These are phyloP conservation scores for Sarcophaga carnaria DNA, from an alignment of 2,888 invertebrate genomes.

Conservation along the genomic window DNA sequence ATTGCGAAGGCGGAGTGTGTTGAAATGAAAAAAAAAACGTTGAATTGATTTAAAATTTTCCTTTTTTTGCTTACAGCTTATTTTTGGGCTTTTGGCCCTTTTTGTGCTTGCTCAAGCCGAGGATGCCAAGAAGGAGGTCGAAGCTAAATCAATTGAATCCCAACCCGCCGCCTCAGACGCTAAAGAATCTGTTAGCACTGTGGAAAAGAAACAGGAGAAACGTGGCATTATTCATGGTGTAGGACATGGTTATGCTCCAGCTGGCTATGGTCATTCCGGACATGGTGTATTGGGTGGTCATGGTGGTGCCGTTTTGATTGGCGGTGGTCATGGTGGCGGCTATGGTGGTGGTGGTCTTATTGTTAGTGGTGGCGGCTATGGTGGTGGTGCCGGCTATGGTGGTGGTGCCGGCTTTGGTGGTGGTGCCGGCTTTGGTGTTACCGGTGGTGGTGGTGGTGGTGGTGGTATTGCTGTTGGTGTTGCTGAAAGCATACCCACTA, in stretches of 20 bases:
- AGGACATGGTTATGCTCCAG: constrained; percentile 83
- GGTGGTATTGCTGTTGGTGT: constrained; percentile 69
- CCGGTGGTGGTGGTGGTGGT: no score
- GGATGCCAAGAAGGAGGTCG: constrained; percentile 84
- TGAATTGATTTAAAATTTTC: constrained; percentile 3
- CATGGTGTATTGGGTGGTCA: constrained; percentile 80
- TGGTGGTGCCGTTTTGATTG: constrained; percentile 81
- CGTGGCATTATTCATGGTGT: constrained; percentile 85
- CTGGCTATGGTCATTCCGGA: constrained; percentile 66
- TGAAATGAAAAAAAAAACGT: neutral
- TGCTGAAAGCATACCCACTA: constrained; percentile 79
- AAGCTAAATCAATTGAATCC: constrained; percentile 72
- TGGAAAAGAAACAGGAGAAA: constrained; percentile 90
- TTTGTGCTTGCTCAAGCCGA: constrained; percentile 85
- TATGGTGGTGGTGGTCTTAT: constrained; percentile 65
- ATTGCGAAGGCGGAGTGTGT: neutral
- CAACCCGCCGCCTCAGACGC: constrained; percentile 83
- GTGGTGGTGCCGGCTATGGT: no score
- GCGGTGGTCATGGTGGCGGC: constrained; percentile 72
- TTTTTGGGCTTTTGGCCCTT: constrained; percentile 83
- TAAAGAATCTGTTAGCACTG: constrained; percentile 83
- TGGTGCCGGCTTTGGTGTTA: no score
- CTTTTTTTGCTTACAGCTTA: constrained; percentile 75
- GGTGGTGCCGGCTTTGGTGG: no score
- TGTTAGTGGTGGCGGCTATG: no score